A percentile compares a stretch with the other conserved stretches of the same genome.
phyloP scores from a whole-genome alignment of 2,888 invertebrate species.

The Latrodectus elegans region DNA sequence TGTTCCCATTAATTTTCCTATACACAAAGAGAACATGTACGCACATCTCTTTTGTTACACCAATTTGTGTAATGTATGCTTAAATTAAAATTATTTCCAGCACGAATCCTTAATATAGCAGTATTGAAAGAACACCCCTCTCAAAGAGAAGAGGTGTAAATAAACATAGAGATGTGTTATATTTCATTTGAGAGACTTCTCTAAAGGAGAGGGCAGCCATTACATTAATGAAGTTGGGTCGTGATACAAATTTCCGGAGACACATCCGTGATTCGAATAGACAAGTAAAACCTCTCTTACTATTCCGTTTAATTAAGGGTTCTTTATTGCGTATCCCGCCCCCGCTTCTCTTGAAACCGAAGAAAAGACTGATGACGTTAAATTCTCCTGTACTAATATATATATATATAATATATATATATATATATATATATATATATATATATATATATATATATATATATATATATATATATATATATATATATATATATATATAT shows the following conservation, averaged over 20 bases:
- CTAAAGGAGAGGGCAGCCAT: slow-evolving; percentile 1
- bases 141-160: not conserved
- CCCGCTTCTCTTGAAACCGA: not conserved
- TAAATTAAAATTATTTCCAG: too few species aligned
- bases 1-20: too few species aligned
- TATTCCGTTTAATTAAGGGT: not conserved
- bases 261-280: slow-evolving; percentile 19
- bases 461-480: not conserved
- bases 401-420: not conserved
- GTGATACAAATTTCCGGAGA: slow-evolving; percentile 37
- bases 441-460: slow-evolving; percentile 8
- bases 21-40: too few species aligned
- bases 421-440: not conserved
- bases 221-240: slow-evolving; percentile 34
- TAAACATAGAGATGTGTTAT: not conserved
- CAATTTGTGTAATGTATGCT: too few species aligned
- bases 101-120: too few species aligned
- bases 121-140: not conserved
- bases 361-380: not conserved
- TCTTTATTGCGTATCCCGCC: too few species aligned
- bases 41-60: too few species aligned
- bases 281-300: slow-evolving; percentile 1
- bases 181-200: not conserved
- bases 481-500: too few species aligned
- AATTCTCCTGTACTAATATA: not conserved